Evolutionary conservation across 2,113 vertebrate genomes (phyloP), one percentile per base, ranked within the genome.

Genomic region (mouse (Mus musculus)): DNA sequence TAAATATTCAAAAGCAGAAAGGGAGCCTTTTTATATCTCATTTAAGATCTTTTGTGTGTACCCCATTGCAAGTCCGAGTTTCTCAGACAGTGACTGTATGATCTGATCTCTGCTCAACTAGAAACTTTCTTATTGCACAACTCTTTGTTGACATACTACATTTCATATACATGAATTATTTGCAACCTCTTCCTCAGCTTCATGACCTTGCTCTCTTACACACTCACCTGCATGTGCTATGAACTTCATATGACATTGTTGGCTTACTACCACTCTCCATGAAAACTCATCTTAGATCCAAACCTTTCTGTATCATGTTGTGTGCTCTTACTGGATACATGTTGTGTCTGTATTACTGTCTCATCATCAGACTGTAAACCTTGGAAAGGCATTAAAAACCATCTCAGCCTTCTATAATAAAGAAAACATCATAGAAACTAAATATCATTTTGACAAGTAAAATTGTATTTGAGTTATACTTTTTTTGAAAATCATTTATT

Each of bases 371-470:
- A 63, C 67, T 65, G 10, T 11, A 22, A 71, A 69, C 54, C n/a
- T 88, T 65, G 42, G 65, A 69, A 76, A 84, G 65, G 2, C 10
- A 19, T 65, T 80, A 24, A 72, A 28, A 28, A 46, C 61, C 30
- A 52, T 65, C 73, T 75, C 65, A 59, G 39, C 1, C 12, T 93
- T 88, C 63, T 10, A 67, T 69, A 49, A 65, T 63, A 46, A 69
- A 36, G 10, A 49, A 30, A 75, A 10, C n/a, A 85, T n/a, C 88
- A 49, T n/a, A 69, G 63, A 94, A 94, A 81, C 22, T 52, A 71
- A 92, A 26, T 96, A 52, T 56, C 85, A 93, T 90, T 94, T 75
- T 96, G 28, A n/a, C 19, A 75, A 77, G 63, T 82, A 71, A 86
- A 93, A 71, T 86, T 63, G 5, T n/a, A 72, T 89, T n/a, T 85